Evolutionary conservation across 2,888 invertebrate genomes (phyloP), one percentile per base, ranked within the genome.

Genomic region (Protonemura montana): DNA sequence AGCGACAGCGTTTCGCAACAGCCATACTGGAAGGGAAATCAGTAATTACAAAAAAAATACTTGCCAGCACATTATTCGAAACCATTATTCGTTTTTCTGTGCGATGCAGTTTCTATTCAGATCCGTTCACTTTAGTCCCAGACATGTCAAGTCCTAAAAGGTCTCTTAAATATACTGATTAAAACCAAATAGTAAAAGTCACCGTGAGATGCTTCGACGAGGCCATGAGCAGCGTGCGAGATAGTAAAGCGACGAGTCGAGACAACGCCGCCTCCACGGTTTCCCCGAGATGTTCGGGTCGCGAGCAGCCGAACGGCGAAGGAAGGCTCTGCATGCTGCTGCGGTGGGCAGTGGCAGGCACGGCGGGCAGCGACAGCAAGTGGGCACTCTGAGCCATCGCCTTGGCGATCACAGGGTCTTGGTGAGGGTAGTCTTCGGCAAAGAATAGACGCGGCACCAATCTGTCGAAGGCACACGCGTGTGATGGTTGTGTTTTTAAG

Each of bases 121-220:
- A n/a, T n/a, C n/a, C n/a, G n/a, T n/a, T n/a, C n/a, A n/a, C n/a
- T n/a, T n/a, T n/a, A n/a, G n/a, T n/a, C n/a, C n/a, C n/a, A n/a
- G n/a, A n/a, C n/a, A n/a, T n/a, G n/a, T n/a, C n/a, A n/a, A n/a
- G n/a, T n/a, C n/a, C n/a, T n/a, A n/a, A n/a, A n/a, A n/a, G n/a
- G n/a, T n/a, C n/a, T n/a, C n/a, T n/a, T n/a, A n/a, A n/a, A n/a
- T n/a, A n/a, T n/a, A n/a, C n/a, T n/a, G n/a, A n/a, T n/a, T n/a
- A n/a, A n/a, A n/a, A n/a, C n/a, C n/a, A n/a, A n/a, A n/a, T n/a
- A n/a, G n/a, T n/a, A n/a, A n/a, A n/a, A n/a, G n/a, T 35, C 10
- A 95, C 96, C 89, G 94, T 93, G 89, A 94, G 93, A 91, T 94
- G 92, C 91, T 94, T 96, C 85, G 95, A 95, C 87, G 94, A 93